Conservation (phyloP, 1,140 invertebrate genomes). For the Sinella curviseta region DNA sequence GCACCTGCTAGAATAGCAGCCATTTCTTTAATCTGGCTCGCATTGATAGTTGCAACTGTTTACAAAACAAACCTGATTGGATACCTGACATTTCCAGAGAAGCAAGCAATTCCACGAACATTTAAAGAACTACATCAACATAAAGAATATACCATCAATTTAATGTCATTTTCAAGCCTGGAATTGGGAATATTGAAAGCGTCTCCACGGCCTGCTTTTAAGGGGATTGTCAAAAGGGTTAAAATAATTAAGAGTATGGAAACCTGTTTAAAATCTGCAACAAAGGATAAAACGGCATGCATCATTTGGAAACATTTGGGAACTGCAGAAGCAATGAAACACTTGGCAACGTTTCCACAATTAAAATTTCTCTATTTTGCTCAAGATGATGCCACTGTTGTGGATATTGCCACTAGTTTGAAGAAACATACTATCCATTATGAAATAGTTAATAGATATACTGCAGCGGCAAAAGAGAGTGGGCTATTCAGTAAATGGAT, state of each 20-base stretch:
- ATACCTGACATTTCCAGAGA: neutral
- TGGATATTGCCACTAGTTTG: neutral
- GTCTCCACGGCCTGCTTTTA: neutral
- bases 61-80: conserved; percentile 2
- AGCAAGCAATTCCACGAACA: neutral
- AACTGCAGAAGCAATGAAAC: neutral
- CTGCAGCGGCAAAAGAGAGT: neutral
- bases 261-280: neutral
- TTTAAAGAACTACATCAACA: neutral
- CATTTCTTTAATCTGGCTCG: neutral
- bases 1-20: neutral
- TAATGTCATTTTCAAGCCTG: neutral
- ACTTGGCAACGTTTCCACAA: neutral
- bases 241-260: neutral
- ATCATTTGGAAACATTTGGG: neutral
- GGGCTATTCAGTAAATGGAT: neutral
- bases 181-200: neutral
- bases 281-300: neutral
- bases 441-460: neutral
- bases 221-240: neutral
- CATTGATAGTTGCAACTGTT: neutral
- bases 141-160: neutral
- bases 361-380: neutral
- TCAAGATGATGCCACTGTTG: neutral
- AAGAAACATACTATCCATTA: neutral